Evolutionary conservation across 1,140 invertebrate species (phyloP).

Genomic region (Drosophila littoralis): DNA sequence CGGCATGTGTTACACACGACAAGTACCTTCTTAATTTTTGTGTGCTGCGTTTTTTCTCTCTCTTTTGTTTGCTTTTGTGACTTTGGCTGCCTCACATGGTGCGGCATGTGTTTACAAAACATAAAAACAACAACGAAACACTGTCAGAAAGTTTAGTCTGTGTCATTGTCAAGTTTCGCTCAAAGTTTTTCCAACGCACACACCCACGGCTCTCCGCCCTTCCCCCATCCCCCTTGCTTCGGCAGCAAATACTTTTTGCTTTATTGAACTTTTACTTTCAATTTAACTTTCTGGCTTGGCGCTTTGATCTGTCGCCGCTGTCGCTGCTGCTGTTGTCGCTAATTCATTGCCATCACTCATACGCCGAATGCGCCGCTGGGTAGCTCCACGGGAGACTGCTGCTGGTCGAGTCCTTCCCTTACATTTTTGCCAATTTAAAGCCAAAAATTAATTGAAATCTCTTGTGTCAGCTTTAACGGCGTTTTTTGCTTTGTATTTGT

Average conservation of each 20-base stretch:
- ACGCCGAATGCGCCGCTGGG: conserved; percentile 57
- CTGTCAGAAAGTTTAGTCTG: conserved; percentile 69
- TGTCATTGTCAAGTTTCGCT: conserved; percentile 76
- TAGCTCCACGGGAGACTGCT: conserved; percentile 8
- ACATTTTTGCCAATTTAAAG: conserved; percentile 69
- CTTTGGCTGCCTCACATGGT: conserved; percentile 61
- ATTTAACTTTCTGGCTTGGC: conserved; percentile 73
- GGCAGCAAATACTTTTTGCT: conserved; percentile 65
- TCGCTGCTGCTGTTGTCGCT: conserved; percentile 45
- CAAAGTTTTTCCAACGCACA: conserved; percentile 55
- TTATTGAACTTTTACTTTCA: conserved; percentile 82
- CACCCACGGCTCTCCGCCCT: neutral
- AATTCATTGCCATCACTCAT: conserved; percentile 71
- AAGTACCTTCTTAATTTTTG: conserved; percentile 19
- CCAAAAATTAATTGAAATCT: conserved; percentile 79
- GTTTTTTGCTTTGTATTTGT: conserved; percentile 19
- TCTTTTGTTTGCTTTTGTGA: conserved; percentile 56
- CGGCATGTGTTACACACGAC: neutral
- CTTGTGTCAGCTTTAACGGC: conserved; percentile 31
- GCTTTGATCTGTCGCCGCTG: conserved; percentile 38
- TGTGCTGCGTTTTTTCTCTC: conserved; percentile 14
- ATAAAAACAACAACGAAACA: conserved; percentile 59
- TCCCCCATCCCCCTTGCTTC: neutral
- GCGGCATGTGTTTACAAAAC: conserved; percentile 74
- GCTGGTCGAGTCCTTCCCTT: conserved; percentile 30